These are phyloP conservation scores for Pollenia griseotomentosa DNA, from an alignment of 2,888 invertebrate genomes.

Conservation along the genomic window DNA sequence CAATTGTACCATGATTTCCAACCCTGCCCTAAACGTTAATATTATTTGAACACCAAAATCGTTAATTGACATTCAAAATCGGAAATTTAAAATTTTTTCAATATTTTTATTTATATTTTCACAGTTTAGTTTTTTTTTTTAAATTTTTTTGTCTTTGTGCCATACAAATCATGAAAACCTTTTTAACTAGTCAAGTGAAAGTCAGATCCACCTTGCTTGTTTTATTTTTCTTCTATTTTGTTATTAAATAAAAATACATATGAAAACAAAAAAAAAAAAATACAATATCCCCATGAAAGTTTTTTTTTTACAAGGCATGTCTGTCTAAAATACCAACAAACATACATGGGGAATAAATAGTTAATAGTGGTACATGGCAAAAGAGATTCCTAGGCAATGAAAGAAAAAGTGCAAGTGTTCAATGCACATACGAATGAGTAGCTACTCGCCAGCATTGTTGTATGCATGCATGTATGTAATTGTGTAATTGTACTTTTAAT, in stretches of 20 bases:
- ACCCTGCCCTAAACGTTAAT: too few species aligned
- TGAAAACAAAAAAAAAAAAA: slow-evolving; percentile 49
- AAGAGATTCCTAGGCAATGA: slow-evolving; percentile 63
- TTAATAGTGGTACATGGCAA: slow-evolving; percentile 9
- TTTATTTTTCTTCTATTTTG: slow-evolving; percentile 18
- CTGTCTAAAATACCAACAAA: slow-evolving; percentile 24
- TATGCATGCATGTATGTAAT: neutral
- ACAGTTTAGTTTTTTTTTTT: slow-evolving; percentile 33
- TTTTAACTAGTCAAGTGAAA: slow-evolving; percentile 73
- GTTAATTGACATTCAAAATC: slow-evolving; percentile 42
- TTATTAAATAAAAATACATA: slow-evolving; percentile 55
- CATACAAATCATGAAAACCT: slow-evolving; percentile 65
- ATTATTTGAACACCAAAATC: neutral
- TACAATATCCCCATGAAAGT: slow-evolving; percentile 64
- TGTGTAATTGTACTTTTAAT: too few species aligned
- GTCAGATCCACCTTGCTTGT: slow-evolving; percentile 70
- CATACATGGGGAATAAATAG: neutral
- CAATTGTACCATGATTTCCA: too few species aligned
- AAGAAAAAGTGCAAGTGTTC: slow-evolving; percentile 74
- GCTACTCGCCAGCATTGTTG: slow-evolving; percentile 25
- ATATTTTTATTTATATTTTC: slow-evolving; percentile 55
- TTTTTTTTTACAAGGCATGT: slow-evolving; percentile 47
- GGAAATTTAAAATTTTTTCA: slow-evolving; percentile 6
- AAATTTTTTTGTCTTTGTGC: neutral
- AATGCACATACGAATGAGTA: slow-evolving; percentile 64